phyloP scores from a whole-genome alignment of 92 coral and sea anemone genomes.

The Zoanthus solanderi region DNA sequence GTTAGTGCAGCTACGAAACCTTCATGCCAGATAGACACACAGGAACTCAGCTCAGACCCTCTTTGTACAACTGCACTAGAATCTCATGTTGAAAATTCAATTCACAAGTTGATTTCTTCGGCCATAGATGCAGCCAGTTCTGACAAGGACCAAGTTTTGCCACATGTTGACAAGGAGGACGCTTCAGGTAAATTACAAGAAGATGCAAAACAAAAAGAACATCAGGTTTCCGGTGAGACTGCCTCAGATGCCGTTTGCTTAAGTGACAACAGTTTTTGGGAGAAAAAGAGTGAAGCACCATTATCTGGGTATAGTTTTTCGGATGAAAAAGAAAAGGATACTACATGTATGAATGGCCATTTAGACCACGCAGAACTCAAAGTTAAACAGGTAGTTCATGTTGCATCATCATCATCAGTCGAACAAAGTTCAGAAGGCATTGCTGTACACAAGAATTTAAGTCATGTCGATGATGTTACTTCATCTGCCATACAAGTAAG shows the following conservation, averaged over 20 bases:
- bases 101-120: slow-evolving; percentile 39
- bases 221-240: not conserved
- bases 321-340: not conserved
- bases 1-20: slow-evolving; percentile 45
- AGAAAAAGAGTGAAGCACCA: not conserved
- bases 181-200: not conserved
- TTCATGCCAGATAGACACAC: not conserved
- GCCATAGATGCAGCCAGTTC: slow-evolving; percentile 40
- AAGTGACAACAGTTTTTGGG: not conserved
- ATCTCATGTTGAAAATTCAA: slow-evolving; percentile 46
- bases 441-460: slow-evolving; percentile 26
- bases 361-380: not conserved
- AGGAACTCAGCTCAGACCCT: slow-evolving; percentile 7
- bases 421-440: not conserved
- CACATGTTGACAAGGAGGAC: not conserved
- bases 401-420: not conserved
- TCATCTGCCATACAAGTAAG: slow-evolving; percentile 30
- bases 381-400: not conserved
- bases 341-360: slow-evolving; percentile 10
- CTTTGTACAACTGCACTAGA: slow-evolving; percentile 29
- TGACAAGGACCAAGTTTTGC: slow-evolving; percentile 20
- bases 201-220: not conserved
- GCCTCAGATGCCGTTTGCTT: not conserved
- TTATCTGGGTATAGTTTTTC: not conserved
- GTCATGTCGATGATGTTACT: slow-evolving; percentile 23